A percentile compares a stretch with the other conserved stretches of the same genome.
phyloP scores from a whole-genome alignment of 2,113 vertebrate genomes.

The Girardinichthys multiradiatus region DNA sequence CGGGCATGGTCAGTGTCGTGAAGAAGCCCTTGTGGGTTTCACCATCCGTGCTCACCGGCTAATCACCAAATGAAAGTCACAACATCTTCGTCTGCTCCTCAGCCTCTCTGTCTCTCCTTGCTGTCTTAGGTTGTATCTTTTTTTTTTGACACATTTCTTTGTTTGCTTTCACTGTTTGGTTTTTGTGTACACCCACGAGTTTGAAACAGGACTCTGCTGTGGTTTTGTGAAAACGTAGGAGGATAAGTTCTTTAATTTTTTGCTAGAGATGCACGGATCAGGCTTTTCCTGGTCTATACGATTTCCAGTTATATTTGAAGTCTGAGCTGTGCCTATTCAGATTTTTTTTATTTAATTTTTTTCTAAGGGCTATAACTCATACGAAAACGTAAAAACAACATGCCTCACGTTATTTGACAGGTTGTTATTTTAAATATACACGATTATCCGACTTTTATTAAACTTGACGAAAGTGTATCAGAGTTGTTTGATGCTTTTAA shows the following conservation, averaged over 20 bases:
- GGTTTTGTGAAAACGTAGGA: constrained; percentile 3
- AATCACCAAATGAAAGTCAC: constrained; percentile 53
- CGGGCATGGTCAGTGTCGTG: constrained; percentile 27
- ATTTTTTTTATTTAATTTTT: background rate
- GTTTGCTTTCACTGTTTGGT: constrained; percentile 11
- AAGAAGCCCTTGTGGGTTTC: constrained; percentile 44
- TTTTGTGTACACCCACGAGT: constrained; percentile 43
- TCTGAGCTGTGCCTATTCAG: background rate
- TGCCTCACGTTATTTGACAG: background rate
- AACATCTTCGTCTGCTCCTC: constrained; percentile 30
- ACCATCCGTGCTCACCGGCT: constrained; percentile 22
- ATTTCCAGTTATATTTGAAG: background rate
- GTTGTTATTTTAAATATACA: no score
- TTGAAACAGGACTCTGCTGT: constrained; percentile 38
- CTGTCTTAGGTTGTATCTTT: background rate
- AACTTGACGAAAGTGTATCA: background rate
- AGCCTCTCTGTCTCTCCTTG: background rate
- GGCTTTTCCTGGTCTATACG: no score
- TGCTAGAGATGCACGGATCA: background rate
- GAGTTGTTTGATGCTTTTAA: background rate
- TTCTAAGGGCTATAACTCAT: background rate
- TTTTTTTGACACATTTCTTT: background rate
- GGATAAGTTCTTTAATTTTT: background rate
- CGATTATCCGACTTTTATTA: background rate
- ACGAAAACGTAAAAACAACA: background rate